Base-by-base conservation (phyloP, 1,140 invertebrate genomes). In the Sminthurides bifidus region DNA sequence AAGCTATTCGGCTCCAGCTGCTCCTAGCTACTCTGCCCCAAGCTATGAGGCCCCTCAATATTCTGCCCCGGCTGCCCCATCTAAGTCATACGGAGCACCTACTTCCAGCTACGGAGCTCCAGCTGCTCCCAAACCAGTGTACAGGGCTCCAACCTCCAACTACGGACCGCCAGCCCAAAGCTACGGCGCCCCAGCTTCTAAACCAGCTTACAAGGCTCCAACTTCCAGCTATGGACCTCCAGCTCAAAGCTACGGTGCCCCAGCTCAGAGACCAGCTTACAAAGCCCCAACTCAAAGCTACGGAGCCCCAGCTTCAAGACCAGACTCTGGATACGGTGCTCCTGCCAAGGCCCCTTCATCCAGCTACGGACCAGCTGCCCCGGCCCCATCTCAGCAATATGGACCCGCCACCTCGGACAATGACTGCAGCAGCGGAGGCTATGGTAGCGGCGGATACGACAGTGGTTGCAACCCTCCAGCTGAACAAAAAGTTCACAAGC, bases 51-150 rank as follows among this genome's bases (percentile, higher is more conserved):
- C 45, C 64, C 19, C 53, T 76, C 27, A 33, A 26, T 6, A 14
- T n/a, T 23, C n/a, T 10, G 41, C 41, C 21, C 23, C 10, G 12
- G 40, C 76, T 54, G 74, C 74, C n/a, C n/a, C n/a, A n/a, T n/a
- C n/a, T n/a, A n/a, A n/a, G n/a, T n/a, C n/a, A n/a, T n/a, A n/a
- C n/a, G n/a, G n/a, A 1, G 74, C 79, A 1, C 81, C 81, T 6
- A n/a, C 3, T 5, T 8, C 8, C 12, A 75, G 77, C 48, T 86
- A 86, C 60, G 84, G 84, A 0, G 77, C 80, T 1, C 84, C 84
- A 0, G 24, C 27, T 8, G 15, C 4, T 5, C 38, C 5, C 5
- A 15, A 41, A 41, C 38, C 5, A 6, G 15, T 17, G 17, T n/a
- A 41, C 5, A 5, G 23, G 5, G 5, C 5, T 4, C 38, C 5